These are phyloP conservation scores for Drosophila niveifrons DNA, from an alignment of 2,888 invertebrate genomes.

Conservation along the genomic window DNA sequence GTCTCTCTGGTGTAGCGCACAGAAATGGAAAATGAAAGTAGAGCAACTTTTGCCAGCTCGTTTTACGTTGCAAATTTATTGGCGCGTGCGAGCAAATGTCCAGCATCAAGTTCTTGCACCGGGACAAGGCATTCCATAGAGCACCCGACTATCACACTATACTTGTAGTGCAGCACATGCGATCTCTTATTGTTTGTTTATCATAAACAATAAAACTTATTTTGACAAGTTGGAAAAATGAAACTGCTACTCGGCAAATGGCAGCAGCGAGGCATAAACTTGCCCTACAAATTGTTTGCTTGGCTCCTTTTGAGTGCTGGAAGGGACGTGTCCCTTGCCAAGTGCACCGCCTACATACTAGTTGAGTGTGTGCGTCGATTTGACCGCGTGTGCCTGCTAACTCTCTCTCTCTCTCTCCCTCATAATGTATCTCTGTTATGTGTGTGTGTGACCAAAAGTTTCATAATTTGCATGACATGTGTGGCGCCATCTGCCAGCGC, in stretches of 20 bases:
- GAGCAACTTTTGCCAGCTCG: conserved; percentile 56
- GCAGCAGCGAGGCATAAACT: conserved; percentile 33
- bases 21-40: conserved; percentile 65
- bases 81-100: conserved; percentile 41
- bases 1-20: conserved; percentile 8
- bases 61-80: conserved; percentile 63
- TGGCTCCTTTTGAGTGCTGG: background rate
- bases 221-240: conserved; percentile 74
- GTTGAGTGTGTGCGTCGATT: background rate
- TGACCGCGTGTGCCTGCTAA: background rate
- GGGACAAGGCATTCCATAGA: background rate
- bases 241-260: conserved; percentile 60
- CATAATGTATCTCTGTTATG: conserved; percentile 9
- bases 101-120: conserved; percentile 21
- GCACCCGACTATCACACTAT: background rate
- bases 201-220: conserved; percentile 79
- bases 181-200: conserved; percentile 63
- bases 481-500: conserved; percentile 72
- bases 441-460: conserved; percentile 57
- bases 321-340: conserved; percentile 17
- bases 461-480: conserved; percentile 80
- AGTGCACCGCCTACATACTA: conserved; percentile 39
- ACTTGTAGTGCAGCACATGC: conserved; percentile 11
- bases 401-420: too few species aligned
- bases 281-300: conserved; percentile 52